Evolutionary conservation across 2,888 invertebrate species (phyloP).

Genomic region (Lasius platythorax): DNA sequence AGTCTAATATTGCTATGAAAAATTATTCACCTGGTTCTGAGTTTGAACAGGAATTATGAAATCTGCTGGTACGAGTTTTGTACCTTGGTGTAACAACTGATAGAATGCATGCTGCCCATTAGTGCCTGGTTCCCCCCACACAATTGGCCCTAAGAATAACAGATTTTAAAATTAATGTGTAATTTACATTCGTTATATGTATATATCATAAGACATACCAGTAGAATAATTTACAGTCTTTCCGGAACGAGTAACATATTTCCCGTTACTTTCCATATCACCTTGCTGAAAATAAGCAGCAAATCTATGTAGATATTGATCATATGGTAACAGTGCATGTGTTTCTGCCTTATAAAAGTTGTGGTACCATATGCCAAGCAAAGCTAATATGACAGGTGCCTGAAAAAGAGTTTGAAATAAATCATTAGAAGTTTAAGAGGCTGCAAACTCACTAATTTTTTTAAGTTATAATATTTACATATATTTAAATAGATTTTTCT

Average conservation of each 20-base stretch:
- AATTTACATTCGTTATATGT: slow-evolving; percentile 1
- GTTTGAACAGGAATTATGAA: slow-evolving; percentile 97
- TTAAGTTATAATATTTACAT: not conserved
- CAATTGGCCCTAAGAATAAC: slow-evolving; percentile 81
- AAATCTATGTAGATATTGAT: slow-evolving; percentile 99
- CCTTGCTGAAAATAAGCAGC: slow-evolving; percentile 99
- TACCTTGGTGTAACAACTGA: slow-evolving; percentile 98
- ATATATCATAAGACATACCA: slow-evolving; percentile 81
- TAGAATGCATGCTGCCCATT: slow-evolving; percentile 99
- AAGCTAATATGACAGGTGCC: slow-evolving; percentile 97
- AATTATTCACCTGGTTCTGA: slow-evolving; percentile 89
- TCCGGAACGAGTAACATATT: slow-evolving; percentile 93
- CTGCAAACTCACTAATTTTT: not conserved
- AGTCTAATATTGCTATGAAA: not conserved
- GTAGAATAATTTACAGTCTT: slow-evolving; percentile 87
- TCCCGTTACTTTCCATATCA: slow-evolving; percentile 99
- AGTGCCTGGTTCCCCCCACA: slow-evolving; percentile 99
- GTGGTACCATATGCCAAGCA: slow-evolving; percentile 97
- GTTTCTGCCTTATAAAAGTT: slow-evolving; percentile 99
- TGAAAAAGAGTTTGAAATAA: slow-evolving; percentile 83
- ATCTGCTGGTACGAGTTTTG: slow-evolving; percentile 97
- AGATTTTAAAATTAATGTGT: slow-evolving; percentile 3
- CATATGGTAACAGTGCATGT: slow-evolving; percentile 98
- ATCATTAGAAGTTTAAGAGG: not conserved
- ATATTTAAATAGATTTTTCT: not conserved